Percentiles rank a stretch among this genome's conserved stretches.
Conservation (phyloP, 2,888 invertebrate genomes). For the Neocrepidodera transversa region DNA sequence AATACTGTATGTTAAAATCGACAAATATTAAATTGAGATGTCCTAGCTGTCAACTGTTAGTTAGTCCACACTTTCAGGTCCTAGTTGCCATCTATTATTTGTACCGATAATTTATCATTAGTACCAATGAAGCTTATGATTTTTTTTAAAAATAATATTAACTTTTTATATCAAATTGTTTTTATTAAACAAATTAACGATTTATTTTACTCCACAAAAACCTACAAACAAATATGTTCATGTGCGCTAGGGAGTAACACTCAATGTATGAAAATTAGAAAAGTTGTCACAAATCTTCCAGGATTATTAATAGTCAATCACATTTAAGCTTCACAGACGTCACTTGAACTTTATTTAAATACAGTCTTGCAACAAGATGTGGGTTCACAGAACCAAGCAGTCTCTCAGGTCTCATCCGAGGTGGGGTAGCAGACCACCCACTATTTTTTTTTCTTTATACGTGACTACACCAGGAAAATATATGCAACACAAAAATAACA, state of each 20-base stretch:
- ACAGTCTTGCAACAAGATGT: conserved; percentile 51
- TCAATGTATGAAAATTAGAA: conserved; percentile 58
- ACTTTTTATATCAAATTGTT: too few relatives aligned
- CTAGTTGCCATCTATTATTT: too few relatives aligned
- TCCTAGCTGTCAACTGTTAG: too few relatives aligned
- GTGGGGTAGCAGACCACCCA: conserved; percentile 57
- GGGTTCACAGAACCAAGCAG: conserved; percentile 59
- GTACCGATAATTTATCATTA: too few relatives aligned
- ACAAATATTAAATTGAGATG: too few relatives aligned
- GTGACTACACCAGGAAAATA: conserved; percentile 50
- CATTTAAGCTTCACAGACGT: conserved; percentile 46
- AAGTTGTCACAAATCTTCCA: conserved; percentile 53
- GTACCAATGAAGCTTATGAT: too few relatives aligned
- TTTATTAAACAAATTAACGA: too few relatives aligned
- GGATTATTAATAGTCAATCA: conserved; percentile 42
- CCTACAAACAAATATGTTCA: conserved; percentile 17
- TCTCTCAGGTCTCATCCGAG: conserved; percentile 57
- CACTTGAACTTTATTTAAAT: conserved; percentile 48
- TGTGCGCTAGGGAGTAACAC: conserved; percentile 54
- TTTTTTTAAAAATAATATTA: too few relatives aligned
- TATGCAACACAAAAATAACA: conserved; percentile 50
- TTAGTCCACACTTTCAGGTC: too few relatives aligned
- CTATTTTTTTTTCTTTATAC: conserved; percentile 43
- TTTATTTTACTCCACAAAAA: conserved; percentile 13
- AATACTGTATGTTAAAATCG: background rate